Base-by-base conservation (phyloP, 2,797 vertebrate genomes). In the Channallabes apus region DNA sequence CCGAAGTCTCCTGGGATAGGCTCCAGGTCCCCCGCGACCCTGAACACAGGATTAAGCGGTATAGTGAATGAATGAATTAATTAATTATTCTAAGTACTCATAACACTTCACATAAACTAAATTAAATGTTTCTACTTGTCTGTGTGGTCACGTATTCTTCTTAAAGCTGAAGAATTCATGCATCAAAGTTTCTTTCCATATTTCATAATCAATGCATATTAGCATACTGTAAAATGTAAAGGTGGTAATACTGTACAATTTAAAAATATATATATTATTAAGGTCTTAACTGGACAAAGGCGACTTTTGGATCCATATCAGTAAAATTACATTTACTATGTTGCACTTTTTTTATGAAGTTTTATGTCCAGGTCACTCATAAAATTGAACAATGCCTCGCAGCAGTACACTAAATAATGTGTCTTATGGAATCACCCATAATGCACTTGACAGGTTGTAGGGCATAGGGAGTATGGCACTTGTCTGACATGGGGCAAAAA, bases 361-460 rank as follows among this genome's bases (percentile, higher is more conserved):
- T 8, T 32, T 68, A 20, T 71, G 41, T 41, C 68, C 20, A 71
- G 68, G 41, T 35, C 35, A 24, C 68, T 41, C 68, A 71, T 68
- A 35, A 69, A 38, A 20, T 38, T 18, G 32, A 29, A 41, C 38
- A n/a, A 72, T 72, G 4, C 69, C n/a, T 3, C 15, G 35, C 24
- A 72, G 24, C n/a, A 73, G 24, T 73, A 15, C 41, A 51, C 71
- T 51, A 27, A 73, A 73, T 27, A 73, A 73, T 73, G 24, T 73
- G 51, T 11, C 24, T n/a, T 51, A 46, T 27, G 5, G 46, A 73
- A 73, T 73, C 14, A 18, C 71, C 41, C 6, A 73, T 7, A 51
- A 73, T 76, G 51, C 72, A 76, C 46, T 75, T 75, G 46, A 3
- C 51, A 58, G 14, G 29, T 32, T 76, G 51, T 27, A 58, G n/a